phyloP scores from a whole-genome alignment of 2,113 vertebrate genomes.

The human region DNA sequence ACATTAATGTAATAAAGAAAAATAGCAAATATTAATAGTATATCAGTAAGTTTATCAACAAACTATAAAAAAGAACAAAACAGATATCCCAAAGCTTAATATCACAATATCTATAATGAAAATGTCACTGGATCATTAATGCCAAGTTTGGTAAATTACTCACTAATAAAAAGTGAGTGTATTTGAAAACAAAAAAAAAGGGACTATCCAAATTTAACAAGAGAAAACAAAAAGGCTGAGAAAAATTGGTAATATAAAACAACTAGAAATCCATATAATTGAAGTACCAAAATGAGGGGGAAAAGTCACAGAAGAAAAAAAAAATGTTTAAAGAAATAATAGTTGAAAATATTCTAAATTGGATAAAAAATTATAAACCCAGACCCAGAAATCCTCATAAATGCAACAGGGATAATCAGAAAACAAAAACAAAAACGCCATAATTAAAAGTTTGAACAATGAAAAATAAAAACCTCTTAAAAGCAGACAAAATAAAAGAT shows the following conservation, averaged over 20 bases:
- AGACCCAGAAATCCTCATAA: neutral
- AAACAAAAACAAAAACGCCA: neutral
- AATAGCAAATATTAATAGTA: neutral
- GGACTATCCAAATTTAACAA: neutral
- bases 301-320: neutral
- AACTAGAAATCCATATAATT: neutral
- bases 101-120: neutral
- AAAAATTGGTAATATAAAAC: neutral
- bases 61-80: neutral
- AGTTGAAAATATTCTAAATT: neutral
- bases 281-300: neutral
- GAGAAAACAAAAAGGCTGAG: neutral
- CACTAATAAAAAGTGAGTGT: neutral
- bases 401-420: neutral
- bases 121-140: neutral
- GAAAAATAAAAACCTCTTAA: neutral
- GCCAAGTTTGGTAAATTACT: neutral
- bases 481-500: neutral
- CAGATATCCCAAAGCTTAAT: constrained; percentile 6
- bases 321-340: neutral
- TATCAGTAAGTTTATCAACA: neutral
- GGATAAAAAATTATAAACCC: neutral
- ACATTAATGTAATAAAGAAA: neutral
- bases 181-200: neutral
- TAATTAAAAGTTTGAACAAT: neutral